Evolutionary conservation across 2,113 vertebrate genomes (phyloP).

Genomic region (Eurystomus gularis): DNA sequence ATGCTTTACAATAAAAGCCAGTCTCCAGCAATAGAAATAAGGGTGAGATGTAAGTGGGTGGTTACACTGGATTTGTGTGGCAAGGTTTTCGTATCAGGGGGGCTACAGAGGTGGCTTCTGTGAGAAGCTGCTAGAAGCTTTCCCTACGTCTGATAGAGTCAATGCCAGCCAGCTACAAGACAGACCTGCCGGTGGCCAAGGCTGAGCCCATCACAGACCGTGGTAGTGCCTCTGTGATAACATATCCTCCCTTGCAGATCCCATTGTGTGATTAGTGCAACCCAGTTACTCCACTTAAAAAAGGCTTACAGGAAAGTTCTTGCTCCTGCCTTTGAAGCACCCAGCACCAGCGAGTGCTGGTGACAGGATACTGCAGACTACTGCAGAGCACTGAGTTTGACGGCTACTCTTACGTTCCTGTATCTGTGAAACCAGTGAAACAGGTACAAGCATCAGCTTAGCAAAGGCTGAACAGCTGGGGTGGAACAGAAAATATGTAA

Average conservation of each 20-base stretch:
- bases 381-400: neutral
- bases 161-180: neutral
- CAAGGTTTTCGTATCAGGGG: neutral
- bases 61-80: neutral
- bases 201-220: neutral
- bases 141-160: neutral
- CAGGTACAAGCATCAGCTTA: neutral
- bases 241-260: neutral
- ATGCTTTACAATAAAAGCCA: neutral
- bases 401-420: neutral
- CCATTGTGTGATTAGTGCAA: neutral
- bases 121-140: neutral
- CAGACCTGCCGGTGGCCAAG: neutral
- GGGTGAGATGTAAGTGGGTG: neutral
- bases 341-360: neutral
- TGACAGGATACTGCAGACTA: neutral
- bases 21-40: neutral
- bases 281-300: neutral
- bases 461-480: neutral
- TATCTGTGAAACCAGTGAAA: neutral
- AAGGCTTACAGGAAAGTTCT: neutral
- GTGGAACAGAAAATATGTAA: neutral
- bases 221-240: neutral
- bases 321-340: neutral
- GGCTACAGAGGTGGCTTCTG: neutral